These are phyloP conservation scores for Tupaia chinensis DNA, from an alignment of 2,113 vertebrate genomes.

Conservation along the genomic window DNA sequence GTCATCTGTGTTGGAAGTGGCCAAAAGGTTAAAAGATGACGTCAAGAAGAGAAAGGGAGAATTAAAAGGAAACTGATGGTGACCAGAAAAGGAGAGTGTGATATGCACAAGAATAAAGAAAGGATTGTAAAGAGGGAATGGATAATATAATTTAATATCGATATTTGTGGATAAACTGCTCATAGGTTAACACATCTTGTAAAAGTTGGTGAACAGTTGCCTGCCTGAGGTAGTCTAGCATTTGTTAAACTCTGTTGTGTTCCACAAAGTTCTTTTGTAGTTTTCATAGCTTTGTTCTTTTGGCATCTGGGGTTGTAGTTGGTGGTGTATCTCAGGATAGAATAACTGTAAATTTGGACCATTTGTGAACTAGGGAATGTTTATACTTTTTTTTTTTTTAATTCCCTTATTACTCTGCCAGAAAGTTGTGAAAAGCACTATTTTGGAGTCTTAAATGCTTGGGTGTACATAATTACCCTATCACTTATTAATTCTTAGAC, in stretches of 20 bases:
- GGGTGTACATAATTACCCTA: neutral
- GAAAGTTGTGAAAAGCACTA: neutral
- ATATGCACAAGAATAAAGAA: neutral
- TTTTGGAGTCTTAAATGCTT: neutral
- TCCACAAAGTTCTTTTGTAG: neutral
- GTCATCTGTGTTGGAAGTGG: slow-evolving; percentile 10
- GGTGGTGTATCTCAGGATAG: neutral
- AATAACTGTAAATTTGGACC: neutral
- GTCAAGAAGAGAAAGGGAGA: neutral
- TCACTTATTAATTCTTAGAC: neutral
- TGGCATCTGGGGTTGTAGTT: slow-evolving; percentile 18
- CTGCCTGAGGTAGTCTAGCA: neutral
- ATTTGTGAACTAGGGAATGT: neutral
- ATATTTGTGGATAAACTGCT: neutral
- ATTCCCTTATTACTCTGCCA: neutral
- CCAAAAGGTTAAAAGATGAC: neutral
- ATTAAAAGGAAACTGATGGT: neutral
- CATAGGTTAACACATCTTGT: neutral
- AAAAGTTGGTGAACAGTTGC: neutral
- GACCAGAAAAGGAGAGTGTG: neutral
- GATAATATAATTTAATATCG: neutral
- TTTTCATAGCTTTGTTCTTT: slow-evolving; percentile 30
- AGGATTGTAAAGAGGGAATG: neutral
- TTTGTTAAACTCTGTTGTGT: slow-evolving; percentile 39
- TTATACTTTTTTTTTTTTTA: neutral